Evolutionary conservation across 2,888 invertebrate species (phyloP).

Genomic region (Cheilosia grossa): DNA sequence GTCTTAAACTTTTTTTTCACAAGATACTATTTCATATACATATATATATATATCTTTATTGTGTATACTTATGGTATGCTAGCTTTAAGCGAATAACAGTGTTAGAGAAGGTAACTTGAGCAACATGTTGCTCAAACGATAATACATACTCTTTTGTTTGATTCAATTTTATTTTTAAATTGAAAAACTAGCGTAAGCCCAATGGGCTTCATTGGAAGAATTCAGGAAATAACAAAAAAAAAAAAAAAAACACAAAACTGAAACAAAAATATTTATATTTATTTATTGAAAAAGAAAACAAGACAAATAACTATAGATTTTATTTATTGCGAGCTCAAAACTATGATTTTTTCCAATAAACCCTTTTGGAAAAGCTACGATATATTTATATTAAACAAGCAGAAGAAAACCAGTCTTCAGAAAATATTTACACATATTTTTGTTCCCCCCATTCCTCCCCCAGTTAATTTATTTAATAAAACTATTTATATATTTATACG

Average conservation of each 20-base stretch:
- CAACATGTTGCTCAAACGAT: conserved; percentile 45
- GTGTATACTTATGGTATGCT: conserved; percentile 62
- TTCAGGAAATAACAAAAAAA: conserved; percentile 56
- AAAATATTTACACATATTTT: conserved; percentile 48
- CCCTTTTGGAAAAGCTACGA: conserved; percentile 62
- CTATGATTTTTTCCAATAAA: conserved; percentile 70
- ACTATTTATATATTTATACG: conserved; percentile 42
- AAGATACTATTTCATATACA: conserved; percentile 22
- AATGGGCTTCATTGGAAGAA: conserved; percentile 74
- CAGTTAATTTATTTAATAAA: conserved; percentile 55
- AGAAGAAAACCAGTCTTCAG: background rate
- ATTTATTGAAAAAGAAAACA: conserved; percentile 32
- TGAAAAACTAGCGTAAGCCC: conserved; percentile 62
- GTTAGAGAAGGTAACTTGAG: conserved; percentile 11
- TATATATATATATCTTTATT: conserved; percentile 1
- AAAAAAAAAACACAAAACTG: conserved; percentile 23
- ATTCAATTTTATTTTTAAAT: conserved; percentile 65
- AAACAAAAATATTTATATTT: conserved; percentile 67
- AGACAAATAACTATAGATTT: conserved; percentile 68
- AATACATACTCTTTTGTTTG: conserved; percentile 12
- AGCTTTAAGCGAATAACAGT: conserved; percentile 29
- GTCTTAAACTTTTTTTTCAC: conserved; percentile 65
- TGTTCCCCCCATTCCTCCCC: conserved; percentile 29
- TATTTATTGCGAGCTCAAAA: conserved; percentile 66
- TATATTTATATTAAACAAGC: conserved; percentile 27